phyloP scores from a whole-genome alignment of 2,888 invertebrate genomes.

The Ametastegia equiseti region DNA sequence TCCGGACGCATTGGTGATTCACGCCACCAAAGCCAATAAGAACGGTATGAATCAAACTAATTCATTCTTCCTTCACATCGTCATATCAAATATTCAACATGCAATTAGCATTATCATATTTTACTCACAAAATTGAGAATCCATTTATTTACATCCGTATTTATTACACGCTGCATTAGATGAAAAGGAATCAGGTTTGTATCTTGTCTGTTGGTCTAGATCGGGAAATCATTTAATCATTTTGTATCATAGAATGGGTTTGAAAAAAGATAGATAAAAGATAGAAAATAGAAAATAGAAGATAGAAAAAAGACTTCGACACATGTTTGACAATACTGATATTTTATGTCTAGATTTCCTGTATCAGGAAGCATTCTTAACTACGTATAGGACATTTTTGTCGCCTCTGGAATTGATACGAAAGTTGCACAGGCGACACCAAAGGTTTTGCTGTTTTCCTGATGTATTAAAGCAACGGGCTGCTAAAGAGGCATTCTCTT shows the following conservation, averaged over 20 bases:
- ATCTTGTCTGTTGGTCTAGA: conserved; percentile 50
- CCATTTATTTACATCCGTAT: conserved; percentile 53
- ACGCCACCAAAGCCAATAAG: conserved; percentile 96
- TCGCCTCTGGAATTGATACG: conserved; percentile 90
- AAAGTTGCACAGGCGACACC: conserved; percentile 89
- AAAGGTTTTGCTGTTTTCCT: conserved; percentile 85
- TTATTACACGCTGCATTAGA: conserved; percentile 68
- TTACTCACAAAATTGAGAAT: background rate
- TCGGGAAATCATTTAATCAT: conserved; percentile 22
- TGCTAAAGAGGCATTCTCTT: conserved; percentile 92
- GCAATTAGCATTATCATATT: background rate
- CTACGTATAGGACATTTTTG: conserved; percentile 98
- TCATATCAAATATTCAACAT: background rate
- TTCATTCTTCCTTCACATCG: background rate
- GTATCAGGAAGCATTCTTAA: conserved; percentile 98
- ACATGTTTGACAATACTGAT: conserved; percentile 25
- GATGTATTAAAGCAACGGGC: conserved; percentile 85
- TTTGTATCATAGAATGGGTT: conserved; percentile 10
- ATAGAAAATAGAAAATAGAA: background rate
- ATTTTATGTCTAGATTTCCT: conserved; percentile 84
- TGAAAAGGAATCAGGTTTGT: conserved; percentile 77
- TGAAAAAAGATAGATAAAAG: background rate
- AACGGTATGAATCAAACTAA: conserved; percentile 78
- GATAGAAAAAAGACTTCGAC: background rate
- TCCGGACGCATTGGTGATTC: conserved; percentile 95